phyloP scores from a whole-genome alignment of 2,797 vertebrate species.

The Orientallactaga sibirica region DNA sequence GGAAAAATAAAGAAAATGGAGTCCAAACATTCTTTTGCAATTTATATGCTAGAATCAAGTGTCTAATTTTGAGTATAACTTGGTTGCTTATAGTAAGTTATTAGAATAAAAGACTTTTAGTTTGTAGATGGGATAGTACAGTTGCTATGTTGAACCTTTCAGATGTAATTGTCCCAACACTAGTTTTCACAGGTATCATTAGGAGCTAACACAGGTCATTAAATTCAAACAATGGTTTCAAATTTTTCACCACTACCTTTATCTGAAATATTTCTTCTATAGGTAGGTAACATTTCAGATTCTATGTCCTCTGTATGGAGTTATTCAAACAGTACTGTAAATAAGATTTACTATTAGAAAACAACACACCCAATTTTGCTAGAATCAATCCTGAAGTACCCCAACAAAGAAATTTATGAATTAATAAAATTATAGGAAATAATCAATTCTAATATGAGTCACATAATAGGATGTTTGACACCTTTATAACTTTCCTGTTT shows the following conservation, averaged over 20 bases:
- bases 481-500: constrained; percentile 33
- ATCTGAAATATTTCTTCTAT: constrained; percentile 19
- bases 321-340: constrained; percentile 19
- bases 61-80: background rate
- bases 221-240: constrained; percentile 49
- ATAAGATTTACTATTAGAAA: background rate
- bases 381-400: constrained; percentile 21
- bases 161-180: background rate
- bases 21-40: background rate
- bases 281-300: constrained; percentile 36
- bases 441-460: constrained; percentile 59
- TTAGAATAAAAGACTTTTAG: background rate
- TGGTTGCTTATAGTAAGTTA: background rate
- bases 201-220: background rate
- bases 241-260: constrained; percentile 30
- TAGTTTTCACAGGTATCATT: background rate
- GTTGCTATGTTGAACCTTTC: background rate
- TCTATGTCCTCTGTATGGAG: background rate
- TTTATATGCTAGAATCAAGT: constrained; percentile 32
- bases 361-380: constrained; percentile 22
- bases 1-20: background rate
- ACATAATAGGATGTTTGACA: constrained; percentile 23
- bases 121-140: background rate
- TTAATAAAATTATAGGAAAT: constrained; percentile 68
- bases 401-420: constrained; percentile 57